Evolutionary conservation across 2,113 vertebrate genomes (phyloP), one percentile per base, ranked within the genome.

Genomic region (Aramus guarauna): DNA sequence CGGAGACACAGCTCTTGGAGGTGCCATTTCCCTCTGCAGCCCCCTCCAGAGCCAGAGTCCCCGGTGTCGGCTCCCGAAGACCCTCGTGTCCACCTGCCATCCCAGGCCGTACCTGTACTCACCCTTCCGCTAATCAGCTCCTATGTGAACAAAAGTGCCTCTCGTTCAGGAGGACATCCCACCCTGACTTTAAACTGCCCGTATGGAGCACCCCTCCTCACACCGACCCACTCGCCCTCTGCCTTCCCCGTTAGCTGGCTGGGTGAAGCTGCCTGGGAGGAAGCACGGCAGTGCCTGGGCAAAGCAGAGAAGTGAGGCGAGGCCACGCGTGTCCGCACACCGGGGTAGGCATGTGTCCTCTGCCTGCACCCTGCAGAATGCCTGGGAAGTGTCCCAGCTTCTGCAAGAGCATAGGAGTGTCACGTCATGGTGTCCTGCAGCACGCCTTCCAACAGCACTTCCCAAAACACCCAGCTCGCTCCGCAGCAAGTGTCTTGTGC

Each of bases 301-400:
- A 27, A 20, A 24, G 67, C 45, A 18, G 67, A 4, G 29, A 13
- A 34, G 56, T 2, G 29, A 39, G 56, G 74, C 2, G 22, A 27
- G 18, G 34, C 24, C 7, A 0, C 3, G 9, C 4, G 7, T 12
- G 14, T 7, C 23, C 3, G 2, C 11, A 15, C 27, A 4, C 32
- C 0, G 0, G 27, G 30, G 41, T 7, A 12, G 24, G 24, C 20
- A 27, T 2, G 1, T 15, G 68, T 20, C 27, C 56, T 36, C 34
- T 53, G 37, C 56, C 79, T 39, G 56, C 55, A 58, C 21, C 10
- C 23, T 7, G 36, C 2, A 0, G 36, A 32, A 30, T 0, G 23
- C 9, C 37, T 7, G 36, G 48, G 37, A 75, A 58, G 48, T 37
- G 12, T 62, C 47, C 68, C 56, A 29, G 36, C 55, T 23, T 21